Evolutionary conservation across 2,888 invertebrate species (phyloP), one percentile per base, ranked within the genome.

Genomic region (Spodoptera exigua): DNA sequence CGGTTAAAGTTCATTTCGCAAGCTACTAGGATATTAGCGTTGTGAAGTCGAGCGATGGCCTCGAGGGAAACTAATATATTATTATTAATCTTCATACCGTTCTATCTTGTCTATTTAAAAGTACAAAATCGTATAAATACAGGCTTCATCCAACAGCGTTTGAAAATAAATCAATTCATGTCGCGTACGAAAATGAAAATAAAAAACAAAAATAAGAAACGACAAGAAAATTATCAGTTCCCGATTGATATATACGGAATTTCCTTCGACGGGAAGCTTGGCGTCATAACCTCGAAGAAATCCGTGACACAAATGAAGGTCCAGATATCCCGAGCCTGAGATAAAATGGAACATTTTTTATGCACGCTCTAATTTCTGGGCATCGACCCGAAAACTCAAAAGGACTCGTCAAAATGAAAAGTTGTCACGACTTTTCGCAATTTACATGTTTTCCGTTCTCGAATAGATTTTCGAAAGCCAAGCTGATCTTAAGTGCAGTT

Each of bases 391-490:
- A 57, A 60, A 67, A 57, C 48, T 49, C 41, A 34, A 58, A 56
- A 53, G 37, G 49, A 47, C 55, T 61, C 63, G 46, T 57, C 59
- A 60, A 62, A 61, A 75, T 75, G 72, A 74, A 67, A 61, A 71
- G 59, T 75, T 60, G 63, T 59, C 49, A 59, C 61, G 55, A 62
- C 52, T 75, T 68, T 64, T 37, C 43, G 17, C 53, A 68, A 75
- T 71, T 70, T 70, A 53, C 71, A 68, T 74, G 64, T 60, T 71
- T 64, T 64, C 48, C 59, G 55, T 56, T 43, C 39, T 10, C 39
- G 57, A 61, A 75, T 56, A 35, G 59, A 55, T 52, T 60, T 54
- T 40, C 9, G 46, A 61, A 60, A 69, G 60, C 63, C 40, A 53
- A 46, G 47, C 58, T 60, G 36, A 27, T 70, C 56, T 49, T 61